Evolutionary conservation across 2,888 invertebrate species (phyloP).

Genomic region (Pollenia griseotomentosa): DNA sequence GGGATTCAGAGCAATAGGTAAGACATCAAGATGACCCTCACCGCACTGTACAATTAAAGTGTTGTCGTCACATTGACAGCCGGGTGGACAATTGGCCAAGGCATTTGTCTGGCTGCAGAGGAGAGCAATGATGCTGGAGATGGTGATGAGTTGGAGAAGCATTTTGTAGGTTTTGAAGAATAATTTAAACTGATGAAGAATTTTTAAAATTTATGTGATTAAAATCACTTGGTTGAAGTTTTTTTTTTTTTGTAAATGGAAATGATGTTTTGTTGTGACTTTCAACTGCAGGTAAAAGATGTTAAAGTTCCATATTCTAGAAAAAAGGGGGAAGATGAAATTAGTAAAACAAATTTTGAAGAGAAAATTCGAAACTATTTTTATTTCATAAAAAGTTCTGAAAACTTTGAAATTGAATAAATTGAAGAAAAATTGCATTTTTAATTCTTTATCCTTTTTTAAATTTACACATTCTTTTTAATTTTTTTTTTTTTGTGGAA

Average conservation of each 20-base stretch:
- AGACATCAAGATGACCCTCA: conserved; percentile 93
- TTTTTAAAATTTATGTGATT: neutral
- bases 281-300: conserved; percentile 18
- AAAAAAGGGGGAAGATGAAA: neutral
- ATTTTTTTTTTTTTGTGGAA: too few relatives aligned
- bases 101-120: conserved; percentile 67
- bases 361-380: neutral
- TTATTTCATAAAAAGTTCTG: neutral
- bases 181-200: neutral
- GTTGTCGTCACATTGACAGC: conserved; percentile 95
- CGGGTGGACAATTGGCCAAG: conserved; percentile 91
- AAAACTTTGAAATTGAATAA: too few relatives aligned
- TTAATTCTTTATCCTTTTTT: too few relatives aligned
- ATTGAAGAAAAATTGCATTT: too few relatives aligned
- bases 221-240: conserved; percentile 10
- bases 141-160: conserved; percentile 31
- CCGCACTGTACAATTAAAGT: conserved; percentile 94
- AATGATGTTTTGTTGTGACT: conserved; percentile 27
- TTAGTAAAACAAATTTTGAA: neutral
- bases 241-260: neutral
- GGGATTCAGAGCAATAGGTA: conserved; percentile 96
- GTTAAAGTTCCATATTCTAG: conserved; percentile 74
- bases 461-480: too few relatives aligned
- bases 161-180: conserved; percentile 30
- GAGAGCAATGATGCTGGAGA: conserved; percentile 36